Conservation (phyloP, 2,888 invertebrate genomes). For the Mimachlamys varia region DNA sequence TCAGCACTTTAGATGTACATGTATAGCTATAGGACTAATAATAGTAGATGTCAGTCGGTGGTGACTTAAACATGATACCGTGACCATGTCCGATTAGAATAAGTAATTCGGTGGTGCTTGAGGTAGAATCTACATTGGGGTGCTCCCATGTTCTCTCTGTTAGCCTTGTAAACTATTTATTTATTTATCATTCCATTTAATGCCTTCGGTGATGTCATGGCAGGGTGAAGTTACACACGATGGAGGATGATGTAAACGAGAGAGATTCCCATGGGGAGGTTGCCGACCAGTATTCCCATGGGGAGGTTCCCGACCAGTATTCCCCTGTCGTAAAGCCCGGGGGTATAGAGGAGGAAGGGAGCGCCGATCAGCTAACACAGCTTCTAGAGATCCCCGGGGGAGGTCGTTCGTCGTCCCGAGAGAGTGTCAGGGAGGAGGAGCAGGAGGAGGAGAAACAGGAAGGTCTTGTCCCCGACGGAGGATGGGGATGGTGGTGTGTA, state of each 20-base stretch:
- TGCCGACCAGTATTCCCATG: not conserved
- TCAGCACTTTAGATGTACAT: too few relatives aligned
- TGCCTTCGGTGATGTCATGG: not conserved
- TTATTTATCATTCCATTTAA: not conserved
- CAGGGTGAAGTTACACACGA: not conserved
- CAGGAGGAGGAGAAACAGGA: not conserved
- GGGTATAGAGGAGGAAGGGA: not conserved
- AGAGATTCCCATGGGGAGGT: not conserved
- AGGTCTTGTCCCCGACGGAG: not conserved
- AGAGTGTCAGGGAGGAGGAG: not conserved
- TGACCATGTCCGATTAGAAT: too few relatives aligned
- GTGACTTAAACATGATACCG: too few relatives aligned
- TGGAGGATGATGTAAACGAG: not conserved
- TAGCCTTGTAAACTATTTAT: too few relatives aligned
- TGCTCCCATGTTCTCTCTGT: too few relatives aligned
- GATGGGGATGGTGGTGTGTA: conserved; percentile 38
- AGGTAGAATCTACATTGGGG: too few relatives aligned
- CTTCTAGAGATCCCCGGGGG: not conserved
- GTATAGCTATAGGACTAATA: too few relatives aligned
- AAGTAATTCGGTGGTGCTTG: too few relatives aligned
- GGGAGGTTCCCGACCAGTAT: not conserved
- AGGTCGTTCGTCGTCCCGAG: not conserved
- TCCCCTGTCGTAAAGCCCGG: not conserved
- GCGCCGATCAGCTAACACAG: not conserved
- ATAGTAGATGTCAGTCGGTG: too few relatives aligned